Base-by-base conservation (phyloP, 92 coral and sea anemone genomes). In the Paragorgia papillata region DNA sequence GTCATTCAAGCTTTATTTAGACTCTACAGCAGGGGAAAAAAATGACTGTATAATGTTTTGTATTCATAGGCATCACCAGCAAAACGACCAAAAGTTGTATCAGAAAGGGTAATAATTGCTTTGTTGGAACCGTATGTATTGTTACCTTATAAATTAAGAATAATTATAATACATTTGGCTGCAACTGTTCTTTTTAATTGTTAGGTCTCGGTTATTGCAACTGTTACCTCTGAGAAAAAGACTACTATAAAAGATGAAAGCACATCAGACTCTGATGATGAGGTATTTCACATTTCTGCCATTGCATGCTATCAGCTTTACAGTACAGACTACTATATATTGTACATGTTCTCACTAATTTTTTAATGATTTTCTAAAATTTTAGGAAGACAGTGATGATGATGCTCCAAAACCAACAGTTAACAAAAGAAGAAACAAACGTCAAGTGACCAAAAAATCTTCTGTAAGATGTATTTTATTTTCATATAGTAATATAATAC, bases 21-120 rank as follows among this genome's bases (percentile, higher is more conserved):
- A n/a, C n/a, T n/a, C n/a, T n/a, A n/a, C n/a, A n/a, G 43, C 43
- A 37, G 43, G 6, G 43, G 5, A 37, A n/a, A n/a, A n/a, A n/a
- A n/a, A n/a, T n/a, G n/a, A n/a, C n/a, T n/a, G n/a, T n/a, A n/a
- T n/a, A n/a, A n/a, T n/a, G n/a, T n/a, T 6, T 56, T 28, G 8
- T 22, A 56, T 29, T 14, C 15, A 4, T 3, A 71, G 64, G 78
- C 14, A 27, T 71, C 78, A 37, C 55, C 78, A 54, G 48, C 57
- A 53, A 34, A 54, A 54, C 39, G 54, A 39, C 35, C 34, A 22
- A 68, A 68, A 29, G 41, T 71, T 27, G 35, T 29, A 54, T 71
- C 78, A 17, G 78, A 71, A 71, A 71, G 63, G 78, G 78, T 71
- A 71, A n/a, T n/a, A n/a, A n/a, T n/a, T n/a, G n/a, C n/a, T n/a